These are phyloP conservation scores for Solenodon paradoxus DNA, from an alignment of 2,113 vertebrate species.

Conservation along the genomic window DNA sequence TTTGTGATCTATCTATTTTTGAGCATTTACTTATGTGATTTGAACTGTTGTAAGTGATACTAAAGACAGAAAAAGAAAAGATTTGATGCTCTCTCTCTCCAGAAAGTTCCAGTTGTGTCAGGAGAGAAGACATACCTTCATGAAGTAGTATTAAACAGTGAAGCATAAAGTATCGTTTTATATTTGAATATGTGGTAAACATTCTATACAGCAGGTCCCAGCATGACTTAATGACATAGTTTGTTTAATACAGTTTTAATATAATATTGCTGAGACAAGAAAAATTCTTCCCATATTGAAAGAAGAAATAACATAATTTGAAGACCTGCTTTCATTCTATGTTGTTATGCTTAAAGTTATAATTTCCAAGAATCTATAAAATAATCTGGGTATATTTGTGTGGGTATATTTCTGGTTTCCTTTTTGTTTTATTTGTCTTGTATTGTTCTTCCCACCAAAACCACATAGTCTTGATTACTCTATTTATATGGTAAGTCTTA, in stretches of 20 bases:
- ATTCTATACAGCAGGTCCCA: too few relatives aligned
- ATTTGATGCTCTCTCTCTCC: background rate
- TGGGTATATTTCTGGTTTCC: conserved; percentile 5
- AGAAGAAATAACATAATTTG: too few relatives aligned
- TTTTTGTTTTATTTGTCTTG: background rate
- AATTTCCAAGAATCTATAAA: too few relatives aligned
- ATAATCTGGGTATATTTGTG: too few relatives aligned
- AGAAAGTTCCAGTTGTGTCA: background rate
- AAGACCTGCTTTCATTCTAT: too few relatives aligned
- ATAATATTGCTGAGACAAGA: too few relatives aligned
- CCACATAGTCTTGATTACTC: background rate
- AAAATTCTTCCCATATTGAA: too few relatives aligned
- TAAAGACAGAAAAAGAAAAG: background rate
- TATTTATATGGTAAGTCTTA: background rate
- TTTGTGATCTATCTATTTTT: background rate
- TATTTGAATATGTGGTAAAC: conserved; percentile 17
- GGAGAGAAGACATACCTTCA: background rate
- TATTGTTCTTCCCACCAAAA: background rate
- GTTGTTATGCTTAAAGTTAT: too few relatives aligned
- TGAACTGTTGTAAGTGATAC: background rate
- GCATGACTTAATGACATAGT: too few relatives aligned
- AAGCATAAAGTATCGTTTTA: background rate
- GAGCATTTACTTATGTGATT: background rate
- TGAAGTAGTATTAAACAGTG: background rate
- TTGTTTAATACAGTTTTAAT: too few relatives aligned